phyloP scores from a whole-genome alignment of 1,140 invertebrate genomes.

The Littorina saxatilis region DNA sequence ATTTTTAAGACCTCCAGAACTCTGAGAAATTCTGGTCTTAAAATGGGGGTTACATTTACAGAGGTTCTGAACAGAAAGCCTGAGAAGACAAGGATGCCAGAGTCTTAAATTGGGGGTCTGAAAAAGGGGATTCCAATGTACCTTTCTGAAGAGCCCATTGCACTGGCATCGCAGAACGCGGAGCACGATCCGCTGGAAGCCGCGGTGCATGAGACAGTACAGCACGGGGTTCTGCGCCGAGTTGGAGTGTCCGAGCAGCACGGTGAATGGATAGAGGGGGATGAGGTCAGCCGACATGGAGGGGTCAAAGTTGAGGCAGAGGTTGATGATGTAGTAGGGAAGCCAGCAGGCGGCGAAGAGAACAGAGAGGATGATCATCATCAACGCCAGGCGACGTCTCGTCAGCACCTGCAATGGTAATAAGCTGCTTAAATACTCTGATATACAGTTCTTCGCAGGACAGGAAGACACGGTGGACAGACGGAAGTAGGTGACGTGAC shows the following conservation, averaged over 20 bases:
- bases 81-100: too few relatives aligned
- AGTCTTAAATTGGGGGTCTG: too few relatives aligned
- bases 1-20: neutral
- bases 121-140: too few relatives aligned
- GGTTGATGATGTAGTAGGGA: slow-evolving; percentile 84
- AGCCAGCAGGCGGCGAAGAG: slow-evolving; percentile 88
- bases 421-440: neutral
- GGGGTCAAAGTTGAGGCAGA: slow-evolving; percentile 82
- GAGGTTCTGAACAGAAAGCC: too few relatives aligned
- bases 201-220: slow-evolving; percentile 70
- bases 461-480: neutral
- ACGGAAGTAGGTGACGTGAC: too few relatives aligned
- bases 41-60: too few relatives aligned
- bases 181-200: slow-evolving; percentile 60
- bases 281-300: slow-evolving; percentile 54
- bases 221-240: slow-evolving; percentile 72
- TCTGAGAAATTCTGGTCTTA: neutral
- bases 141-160: slow-evolving; percentile 35
- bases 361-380: slow-evolving; percentile 84
- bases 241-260: slow-evolving; percentile 81
- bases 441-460: neutral
- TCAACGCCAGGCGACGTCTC: slow-evolving; percentile 84
- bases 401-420: slow-evolving; percentile 76
- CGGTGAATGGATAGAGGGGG: slow-evolving; percentile 75
- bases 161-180: slow-evolving; percentile 74